These are phyloP conservation scores for Nephrocerus scutellatus DNA, from an alignment of 2,888 invertebrate species.

Conservation along the genomic window DNA sequence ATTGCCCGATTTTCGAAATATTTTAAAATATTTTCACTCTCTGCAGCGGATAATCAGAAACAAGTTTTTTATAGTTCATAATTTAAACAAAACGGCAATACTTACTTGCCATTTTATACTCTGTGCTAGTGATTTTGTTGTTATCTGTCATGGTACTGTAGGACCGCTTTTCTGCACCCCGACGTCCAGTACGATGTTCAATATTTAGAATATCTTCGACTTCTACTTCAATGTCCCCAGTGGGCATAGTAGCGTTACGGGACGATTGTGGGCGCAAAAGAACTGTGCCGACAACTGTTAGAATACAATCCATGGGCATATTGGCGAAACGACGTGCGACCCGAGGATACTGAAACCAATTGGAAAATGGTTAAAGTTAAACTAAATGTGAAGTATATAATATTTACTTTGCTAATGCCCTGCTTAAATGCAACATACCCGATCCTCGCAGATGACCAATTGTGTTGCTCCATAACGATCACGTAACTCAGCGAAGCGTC, in stretches of 20 bases:
- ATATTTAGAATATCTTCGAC: constrained; percentile 43
- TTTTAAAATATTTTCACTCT: constrained; percentile 43
- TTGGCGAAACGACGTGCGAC: constrained; percentile 44
- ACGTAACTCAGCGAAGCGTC: constrained; percentile 55
- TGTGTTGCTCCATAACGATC: constrained; percentile 60
- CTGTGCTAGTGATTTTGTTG: constrained; percentile 45
- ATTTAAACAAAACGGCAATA: constrained; percentile 3
- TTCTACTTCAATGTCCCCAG: constrained; percentile 47
- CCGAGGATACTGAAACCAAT: constrained; percentile 37
- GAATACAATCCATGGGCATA: constrained; percentile 45
- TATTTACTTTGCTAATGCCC: background rate
- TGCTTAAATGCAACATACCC: constrained; percentile 21
- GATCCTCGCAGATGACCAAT: constrained; percentile 47
- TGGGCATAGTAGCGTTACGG: constrained; percentile 46
- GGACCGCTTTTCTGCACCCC: constrained; percentile 38
- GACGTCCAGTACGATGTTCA: constrained; percentile 31
- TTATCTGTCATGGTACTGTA: constrained; percentile 42
- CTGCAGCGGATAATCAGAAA: constrained; percentile 19
- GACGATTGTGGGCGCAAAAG: constrained; percentile 40
- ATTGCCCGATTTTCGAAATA: constrained; percentile 46
- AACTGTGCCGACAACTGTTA: constrained; percentile 45
- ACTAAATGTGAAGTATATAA: no score
- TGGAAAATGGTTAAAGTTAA: no score
- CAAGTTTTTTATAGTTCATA: background rate
- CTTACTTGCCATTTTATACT: constrained; percentile 47